Percentiles rank a stretch among this genome's conserved stretches.
Conservation (phyloP, 2,888 invertebrate species). For the Trichopria drosophilae region DNA sequence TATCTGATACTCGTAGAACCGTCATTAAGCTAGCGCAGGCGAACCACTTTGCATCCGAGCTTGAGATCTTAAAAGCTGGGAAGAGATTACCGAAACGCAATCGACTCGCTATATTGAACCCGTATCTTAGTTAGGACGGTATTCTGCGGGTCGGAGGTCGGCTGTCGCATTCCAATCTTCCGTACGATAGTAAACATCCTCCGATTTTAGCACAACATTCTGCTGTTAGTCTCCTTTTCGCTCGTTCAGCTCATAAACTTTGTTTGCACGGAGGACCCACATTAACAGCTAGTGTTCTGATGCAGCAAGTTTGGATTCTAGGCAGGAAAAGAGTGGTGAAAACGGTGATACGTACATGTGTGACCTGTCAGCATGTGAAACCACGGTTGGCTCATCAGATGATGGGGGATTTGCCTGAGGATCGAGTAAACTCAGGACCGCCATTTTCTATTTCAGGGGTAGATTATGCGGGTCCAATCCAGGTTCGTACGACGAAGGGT, state of each 20-base stretch:
- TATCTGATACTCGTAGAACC: background rate
- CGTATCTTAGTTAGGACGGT: background rate
- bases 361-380: too few relatives aligned
- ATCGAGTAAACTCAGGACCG: too few relatives aligned
- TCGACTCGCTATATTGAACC: background rate
- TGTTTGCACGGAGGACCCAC: conserved; percentile 14
- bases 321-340: background rate
- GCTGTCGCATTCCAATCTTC: background rate
- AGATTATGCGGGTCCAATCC: too few relatives aligned
- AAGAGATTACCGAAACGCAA: too few relatives aligned
- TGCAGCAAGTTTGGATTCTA: conserved; percentile 13
- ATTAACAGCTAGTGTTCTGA: conserved; percentile 1
- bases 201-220: conserved; percentile 7
- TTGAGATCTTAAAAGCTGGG: background rate
- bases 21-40: background rate
- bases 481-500: too few relatives aligned
- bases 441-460: too few relatives aligned
- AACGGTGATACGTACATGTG: too few relatives aligned
- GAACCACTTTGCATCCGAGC: background rate
- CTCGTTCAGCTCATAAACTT: background rate
- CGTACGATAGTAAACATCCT: background rate
- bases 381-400: too few relatives aligned
- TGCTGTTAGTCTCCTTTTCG: conserved; percentile 5
- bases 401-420: too few relatives aligned
- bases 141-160: conserved; percentile 6